Base-by-base conservation (phyloP, 2,797 vertebrate species). In the Scarus forsteni region DNA sequence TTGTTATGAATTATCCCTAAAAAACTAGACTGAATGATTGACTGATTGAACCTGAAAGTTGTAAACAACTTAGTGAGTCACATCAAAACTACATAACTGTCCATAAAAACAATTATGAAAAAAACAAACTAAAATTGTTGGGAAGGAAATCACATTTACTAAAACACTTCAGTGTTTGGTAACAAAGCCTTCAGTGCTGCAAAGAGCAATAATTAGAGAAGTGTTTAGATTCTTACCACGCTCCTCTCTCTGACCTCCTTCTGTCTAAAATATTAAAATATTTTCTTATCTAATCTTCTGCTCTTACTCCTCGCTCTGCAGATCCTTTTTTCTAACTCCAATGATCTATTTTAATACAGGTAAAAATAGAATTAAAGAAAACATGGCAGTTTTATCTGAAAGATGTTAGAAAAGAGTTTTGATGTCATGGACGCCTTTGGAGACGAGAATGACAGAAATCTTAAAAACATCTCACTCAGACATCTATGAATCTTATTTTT, bases 321-420 rank as follows among this genome's bases (percentile, higher is more conserved):
- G n/a, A 9, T 59, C n/a, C 48, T 54, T 83, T 53, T 39, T 49
- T 64, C 44, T 58, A 55, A 19, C 45, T 40, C 27, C 59, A 16
- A 51, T 77, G 43, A 75, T 78, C n/a, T 66, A 66, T 71, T 79
- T 75, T 45, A 73, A 18, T 8, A 27, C 38, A 16, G 58, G 34
- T 79, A 80, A 77, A 82, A 87, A 84, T 88, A 68, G 16, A 71
- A 70, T 65, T 10, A 79, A 79, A 73, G 77, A 56, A 61, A 59
- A 63, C 16, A 64, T 56, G 80, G 75, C 27, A 65, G 36, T 46
- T 42, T 39, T 19, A n/a, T 44, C 49, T 80, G 42, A 72, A 73
- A 67, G 53, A 40, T 39, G 35, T 43, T 44, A 40, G 39, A 49
- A 72, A 58, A 60, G 11, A 67, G 10, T 43, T 70, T 40, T 44